Percentiles rank a stretch among this genome's conserved stretches.
These are phyloP conservation scores for Zygogramma bicolorata DNA, from an alignment of 2,888 invertebrate species.

Conservation along the genomic window DNA sequence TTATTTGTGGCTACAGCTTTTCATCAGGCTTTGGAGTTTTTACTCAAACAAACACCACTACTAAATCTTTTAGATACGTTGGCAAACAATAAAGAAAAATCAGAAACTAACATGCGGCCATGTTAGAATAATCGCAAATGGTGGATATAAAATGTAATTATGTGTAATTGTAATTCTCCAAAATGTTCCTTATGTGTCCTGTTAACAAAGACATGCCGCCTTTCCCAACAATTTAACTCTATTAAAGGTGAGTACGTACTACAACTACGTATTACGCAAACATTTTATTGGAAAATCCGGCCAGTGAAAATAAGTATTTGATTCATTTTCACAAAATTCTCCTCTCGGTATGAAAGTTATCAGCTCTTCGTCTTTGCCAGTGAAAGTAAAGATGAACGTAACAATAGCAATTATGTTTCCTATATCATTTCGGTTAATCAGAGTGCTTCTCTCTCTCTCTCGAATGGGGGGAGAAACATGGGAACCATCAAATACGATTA, in stretches of 20 bases:
- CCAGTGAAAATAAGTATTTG: no score
- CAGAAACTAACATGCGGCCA: constrained; percentile 87
- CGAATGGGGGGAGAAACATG: no score
- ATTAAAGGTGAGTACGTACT: background rate
- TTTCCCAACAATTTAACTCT: background rate
- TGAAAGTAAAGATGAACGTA: no score
- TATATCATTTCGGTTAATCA: no score
- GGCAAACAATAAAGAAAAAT: constrained; percentile 86
- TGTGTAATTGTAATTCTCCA: background rate
- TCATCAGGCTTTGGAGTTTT: constrained; percentile 48
- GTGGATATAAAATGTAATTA: constrained; percentile 26
- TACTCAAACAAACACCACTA: constrained; percentile 67
- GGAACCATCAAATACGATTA: no score
- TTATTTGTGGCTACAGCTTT: constrained; percentile 28
- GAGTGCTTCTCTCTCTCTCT: no score
- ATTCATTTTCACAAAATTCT: no score
- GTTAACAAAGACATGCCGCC: background rate
- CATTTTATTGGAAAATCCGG: no score
- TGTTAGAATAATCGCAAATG: constrained; percentile 71
- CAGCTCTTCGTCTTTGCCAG: no score
- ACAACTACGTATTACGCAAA: background rate
- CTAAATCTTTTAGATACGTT: constrained; percentile 70
- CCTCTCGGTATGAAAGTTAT: no score
- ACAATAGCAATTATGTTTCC: no score
- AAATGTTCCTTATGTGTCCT: constrained; percentile 3